phyloP scores from a whole-genome alignment of 2,113 vertebrate species.

The Circaetus cinerascens region DNA sequence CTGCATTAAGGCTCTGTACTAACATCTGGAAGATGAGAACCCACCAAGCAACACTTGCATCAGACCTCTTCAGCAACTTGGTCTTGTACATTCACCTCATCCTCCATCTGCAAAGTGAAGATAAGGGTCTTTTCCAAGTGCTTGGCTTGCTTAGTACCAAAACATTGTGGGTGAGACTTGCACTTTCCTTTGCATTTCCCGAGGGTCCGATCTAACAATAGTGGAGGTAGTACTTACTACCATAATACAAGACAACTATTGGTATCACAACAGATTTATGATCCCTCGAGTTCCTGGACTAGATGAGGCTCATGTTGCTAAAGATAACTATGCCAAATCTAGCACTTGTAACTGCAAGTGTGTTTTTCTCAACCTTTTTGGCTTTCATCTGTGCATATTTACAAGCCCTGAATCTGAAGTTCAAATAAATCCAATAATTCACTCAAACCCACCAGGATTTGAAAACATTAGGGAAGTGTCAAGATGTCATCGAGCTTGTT shows the following conservation, averaged over 20 bases:
- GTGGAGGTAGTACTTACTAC: neutral
- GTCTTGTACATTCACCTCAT: neutral
- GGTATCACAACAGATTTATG: conserved; percentile 17
- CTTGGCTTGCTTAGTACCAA: neutral
- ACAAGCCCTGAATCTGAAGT: conserved; percentile 40
- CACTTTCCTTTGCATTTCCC: neutral
- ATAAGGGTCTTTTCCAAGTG: neutral
- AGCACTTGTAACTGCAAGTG: neutral
- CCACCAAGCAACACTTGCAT: neutral
- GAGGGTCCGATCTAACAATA: conserved; percentile 12
- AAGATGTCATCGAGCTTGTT: conserved; percentile 57
- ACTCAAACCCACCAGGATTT: conserved; percentile 49
- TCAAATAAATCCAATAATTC: conserved; percentile 62
- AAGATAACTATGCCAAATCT: conserved; percentile 7
- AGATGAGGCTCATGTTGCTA: neutral
- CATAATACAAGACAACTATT: neutral
- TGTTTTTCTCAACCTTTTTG: conserved; percentile 30
- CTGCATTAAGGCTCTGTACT: neutral
- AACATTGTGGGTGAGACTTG: neutral
- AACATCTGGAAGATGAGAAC: neutral
- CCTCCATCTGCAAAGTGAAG: neutral
- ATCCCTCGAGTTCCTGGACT: neutral
- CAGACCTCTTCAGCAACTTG: neutral
- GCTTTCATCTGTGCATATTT: conserved; percentile 51
- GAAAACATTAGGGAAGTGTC: conserved; percentile 56